Evolutionary conservation across 2,888 invertebrate genomes (phyloP), one percentile per base, ranked within the genome.

Genomic region (Drosophila helvetica): DNA sequence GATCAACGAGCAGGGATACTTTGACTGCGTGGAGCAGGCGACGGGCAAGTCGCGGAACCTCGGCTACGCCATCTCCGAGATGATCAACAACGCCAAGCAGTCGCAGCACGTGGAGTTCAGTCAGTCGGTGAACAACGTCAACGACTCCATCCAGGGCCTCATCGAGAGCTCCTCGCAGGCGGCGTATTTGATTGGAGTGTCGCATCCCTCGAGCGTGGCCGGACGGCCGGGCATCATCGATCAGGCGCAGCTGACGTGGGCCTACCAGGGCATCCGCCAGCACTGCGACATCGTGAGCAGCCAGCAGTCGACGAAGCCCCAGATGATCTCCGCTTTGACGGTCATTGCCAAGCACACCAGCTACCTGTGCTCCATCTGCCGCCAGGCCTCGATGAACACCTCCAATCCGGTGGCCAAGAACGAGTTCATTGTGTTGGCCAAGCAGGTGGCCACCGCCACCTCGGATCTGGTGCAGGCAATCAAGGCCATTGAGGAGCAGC

Each of bases 361-460:
- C 75, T 96, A 98, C 8, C 93, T 99, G 56, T 99, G 99, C 92
- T 98, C 98, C 90, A 96, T 98, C 45, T 99, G 99, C 90, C 95
- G 99, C 33, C 94, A 96, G 58, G 99, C 99, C 0, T 98, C 98
- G 33, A 96, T 96, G 75, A 96, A 96, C 89, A 98, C 98, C 1
- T 94, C 94, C 65, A 97, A 97, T 92, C 97, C 98, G 0, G 96
- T 96, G 4, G 98, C 98, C 62, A 99, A 99, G 93, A 93, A 98
- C 38, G 98, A 98, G 92, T 99, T 99, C 92, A 98, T 99, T 60
- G 98, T 99, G 91, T 96, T 98, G 76, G 99, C 99, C 60, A 98
- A 98, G 91, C 98, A 99, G 89, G 98, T 99, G 2, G 99, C 99
- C 55, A 97, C 97, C 92, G 97, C 97, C 18, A 99, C 99, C 0